Conservation (phyloP, 1,140 invertebrate genomes). For the Papilio helenus region DNA sequence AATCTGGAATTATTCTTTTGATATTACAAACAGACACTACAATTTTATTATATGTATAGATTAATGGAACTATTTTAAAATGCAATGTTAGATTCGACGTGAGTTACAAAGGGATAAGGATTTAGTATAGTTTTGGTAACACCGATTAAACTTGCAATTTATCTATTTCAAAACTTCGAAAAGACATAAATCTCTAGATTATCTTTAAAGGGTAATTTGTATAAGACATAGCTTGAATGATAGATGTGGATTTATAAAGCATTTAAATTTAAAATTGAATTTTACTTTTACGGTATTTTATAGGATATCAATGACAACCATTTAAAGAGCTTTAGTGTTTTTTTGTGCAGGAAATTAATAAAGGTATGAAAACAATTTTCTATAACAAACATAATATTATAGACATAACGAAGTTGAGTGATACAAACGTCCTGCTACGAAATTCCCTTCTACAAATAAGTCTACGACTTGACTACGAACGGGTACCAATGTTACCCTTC, state of each 20-base stretch:
- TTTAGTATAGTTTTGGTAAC: not conserved
- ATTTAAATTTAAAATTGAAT: not conserved
- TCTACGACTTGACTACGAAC: not conserved
- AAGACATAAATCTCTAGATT: constrained; percentile 7
- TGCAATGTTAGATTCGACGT: not conserved
- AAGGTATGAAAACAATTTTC: too few species aligned
- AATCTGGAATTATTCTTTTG: too few species aligned
- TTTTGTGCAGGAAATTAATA: too few species aligned
- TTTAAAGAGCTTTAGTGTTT: too few species aligned
- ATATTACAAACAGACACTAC: too few species aligned
- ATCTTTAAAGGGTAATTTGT: constrained; percentile 17
- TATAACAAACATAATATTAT: not conserved
- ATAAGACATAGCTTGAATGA: not conserved
- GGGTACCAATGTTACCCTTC: constrained; percentile 26
- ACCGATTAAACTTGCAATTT: not conserved
- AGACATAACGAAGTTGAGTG: not conserved
- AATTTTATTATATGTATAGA: too few species aligned
- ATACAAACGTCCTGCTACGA: not conserved
- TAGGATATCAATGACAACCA: too few species aligned
- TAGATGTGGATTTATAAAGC: not conserved
- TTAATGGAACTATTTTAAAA: too few species aligned
- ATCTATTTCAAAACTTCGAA: not conserved
- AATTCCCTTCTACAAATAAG: not conserved
- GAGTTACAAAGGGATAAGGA: not conserved
- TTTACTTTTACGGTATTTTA: too few species aligned